Conservation (phyloP, 1,140 invertebrate genomes). For the Cydia amplana region DNA sequence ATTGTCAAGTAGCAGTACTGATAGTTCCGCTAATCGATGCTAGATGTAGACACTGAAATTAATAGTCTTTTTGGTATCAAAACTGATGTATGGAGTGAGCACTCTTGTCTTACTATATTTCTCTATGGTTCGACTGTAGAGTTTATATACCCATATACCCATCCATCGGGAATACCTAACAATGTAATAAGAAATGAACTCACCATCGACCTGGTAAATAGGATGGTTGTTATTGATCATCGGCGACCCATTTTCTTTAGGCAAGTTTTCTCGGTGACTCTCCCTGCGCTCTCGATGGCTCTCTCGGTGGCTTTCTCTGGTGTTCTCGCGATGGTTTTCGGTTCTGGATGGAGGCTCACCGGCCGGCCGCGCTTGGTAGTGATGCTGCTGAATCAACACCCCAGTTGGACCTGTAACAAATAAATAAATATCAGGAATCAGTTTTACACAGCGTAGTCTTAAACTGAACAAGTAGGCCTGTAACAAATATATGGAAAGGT, state of each 20-base stretch:
- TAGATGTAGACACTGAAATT: too few species aligned
- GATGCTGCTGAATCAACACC: slow-evolving; percentile 94
- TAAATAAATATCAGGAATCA: not conserved
- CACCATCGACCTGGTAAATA: slow-evolving; percentile 71
- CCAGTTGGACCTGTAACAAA: slow-evolving; percentile 86
- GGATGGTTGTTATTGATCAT: slow-evolving; percentile 61
- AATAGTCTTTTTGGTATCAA: too few species aligned
- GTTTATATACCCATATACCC: too few species aligned
- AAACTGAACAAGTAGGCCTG: too few species aligned
- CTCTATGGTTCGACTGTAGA: too few species aligned
- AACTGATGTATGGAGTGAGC: too few species aligned
- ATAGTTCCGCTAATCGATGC: too few species aligned
- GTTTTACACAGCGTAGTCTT: too few species aligned
- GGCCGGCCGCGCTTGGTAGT: slow-evolving; percentile 91
- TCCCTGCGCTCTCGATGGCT: slow-evolving; percentile 2
- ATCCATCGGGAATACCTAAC: too few species aligned
- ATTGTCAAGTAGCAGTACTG: too few species aligned
- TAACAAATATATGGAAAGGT: too few species aligned
- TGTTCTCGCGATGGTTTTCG: slow-evolving; percentile 41
- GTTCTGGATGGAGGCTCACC: slow-evolving; percentile 57
- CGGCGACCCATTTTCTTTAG: slow-evolving; percentile 57
- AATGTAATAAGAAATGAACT: slow-evolving; percentile 35
- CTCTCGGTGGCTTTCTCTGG: not conserved
- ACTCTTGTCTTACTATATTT: too few species aligned
- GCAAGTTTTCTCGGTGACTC: slow-evolving; percentile 40